Evolutionary conservation across 1,140 invertebrate species (phyloP).

Genomic region (Thaumetopoea pityocampa): DNA sequence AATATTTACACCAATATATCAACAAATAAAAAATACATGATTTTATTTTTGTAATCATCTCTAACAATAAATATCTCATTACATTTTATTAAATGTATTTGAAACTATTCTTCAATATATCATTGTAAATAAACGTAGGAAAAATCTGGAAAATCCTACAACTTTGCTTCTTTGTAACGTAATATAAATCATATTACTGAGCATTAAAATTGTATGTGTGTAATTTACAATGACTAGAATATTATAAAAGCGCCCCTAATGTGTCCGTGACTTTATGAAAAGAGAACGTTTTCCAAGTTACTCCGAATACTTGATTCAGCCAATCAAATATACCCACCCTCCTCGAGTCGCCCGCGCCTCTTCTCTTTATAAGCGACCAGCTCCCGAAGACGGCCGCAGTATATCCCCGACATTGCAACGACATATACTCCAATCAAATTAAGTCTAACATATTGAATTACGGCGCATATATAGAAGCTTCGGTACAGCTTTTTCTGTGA

Average conservation of each 20-base stretch:
- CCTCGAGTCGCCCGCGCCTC: conserved; percentile 61
- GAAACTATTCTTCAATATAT: too few relatives aligned
- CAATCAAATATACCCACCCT: conserved; percentile 75
- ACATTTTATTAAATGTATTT: too few relatives aligned
- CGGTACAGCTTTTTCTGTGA: too few relatives aligned
- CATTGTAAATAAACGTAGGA: too few relatives aligned
- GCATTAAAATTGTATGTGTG: too few relatives aligned
- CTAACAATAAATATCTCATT: too few relatives aligned
- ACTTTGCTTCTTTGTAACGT: too few relatives aligned
- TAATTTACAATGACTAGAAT: conserved; percentile 14
- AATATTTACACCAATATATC: too few relatives aligned
- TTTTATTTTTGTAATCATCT: too few relatives aligned
- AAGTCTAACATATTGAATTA: not conserved
- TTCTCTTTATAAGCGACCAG: conserved; percentile 60
- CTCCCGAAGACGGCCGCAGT: conserved; percentile 43
- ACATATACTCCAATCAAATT: conserved; percentile 18
- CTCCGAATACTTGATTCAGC: conserved; percentile 73
- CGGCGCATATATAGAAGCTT: not conserved
- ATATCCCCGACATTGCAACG: conserved; percentile 33
- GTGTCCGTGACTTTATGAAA: conserved; percentile 61
- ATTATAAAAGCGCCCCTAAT: conserved; percentile 29
- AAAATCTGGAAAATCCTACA: too few relatives aligned
- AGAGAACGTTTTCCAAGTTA: conserved; percentile 67
- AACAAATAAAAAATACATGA: too few relatives aligned
- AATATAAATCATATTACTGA: too few relatives aligned